Evolutionary conservation across 2,888 invertebrate species (phyloP).

Genomic region (Morpho achilles): DNA sequence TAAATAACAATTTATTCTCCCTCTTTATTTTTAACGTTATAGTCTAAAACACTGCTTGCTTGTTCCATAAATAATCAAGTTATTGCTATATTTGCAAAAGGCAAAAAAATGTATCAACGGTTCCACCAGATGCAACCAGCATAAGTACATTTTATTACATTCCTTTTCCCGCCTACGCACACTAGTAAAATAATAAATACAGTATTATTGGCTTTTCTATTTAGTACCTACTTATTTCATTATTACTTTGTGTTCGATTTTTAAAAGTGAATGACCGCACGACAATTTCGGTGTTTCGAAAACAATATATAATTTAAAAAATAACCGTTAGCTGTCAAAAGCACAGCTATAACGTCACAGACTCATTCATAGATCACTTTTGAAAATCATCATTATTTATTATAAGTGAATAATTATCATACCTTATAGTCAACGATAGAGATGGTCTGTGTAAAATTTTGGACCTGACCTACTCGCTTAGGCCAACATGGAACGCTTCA

Average conservation of each 20-base stretch:
- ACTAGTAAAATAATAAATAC: slow-evolving; percentile 7
- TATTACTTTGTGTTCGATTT: slow-evolving; percentile 15
- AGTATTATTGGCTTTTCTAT: slow-evolving; percentile 21
- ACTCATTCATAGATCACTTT: no score
- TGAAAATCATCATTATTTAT: no score
- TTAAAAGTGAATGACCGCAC: slow-evolving; percentile 19
- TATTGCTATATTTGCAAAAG: slow-evolving; percentile 13
- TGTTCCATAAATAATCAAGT: slow-evolving; percentile 17
- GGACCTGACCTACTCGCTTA: no score
- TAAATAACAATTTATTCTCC: slow-evolving; percentile 32
- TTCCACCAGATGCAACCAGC: slow-evolving; percentile 8
- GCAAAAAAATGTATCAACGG: slow-evolving; percentile 11
- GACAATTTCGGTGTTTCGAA: slow-evolving; percentile 1
- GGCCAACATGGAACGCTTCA: no score
- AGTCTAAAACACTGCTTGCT: slow-evolving; percentile 5
- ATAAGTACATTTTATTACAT: slow-evolving; percentile 21
- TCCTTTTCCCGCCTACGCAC: slow-evolving; percentile 15
- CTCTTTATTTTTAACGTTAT: slow-evolving; percentile 33
- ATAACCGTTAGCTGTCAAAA: no score
- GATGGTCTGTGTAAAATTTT: no score
- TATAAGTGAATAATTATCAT: no score
- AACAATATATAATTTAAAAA: no score
- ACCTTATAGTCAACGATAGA: no score
- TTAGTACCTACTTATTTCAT: slow-evolving; percentile 24
- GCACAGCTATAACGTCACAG: no score